phyloP scores from a whole-genome alignment of 2,113 vertebrate genomes.

The Bufo gargarizans region DNA sequence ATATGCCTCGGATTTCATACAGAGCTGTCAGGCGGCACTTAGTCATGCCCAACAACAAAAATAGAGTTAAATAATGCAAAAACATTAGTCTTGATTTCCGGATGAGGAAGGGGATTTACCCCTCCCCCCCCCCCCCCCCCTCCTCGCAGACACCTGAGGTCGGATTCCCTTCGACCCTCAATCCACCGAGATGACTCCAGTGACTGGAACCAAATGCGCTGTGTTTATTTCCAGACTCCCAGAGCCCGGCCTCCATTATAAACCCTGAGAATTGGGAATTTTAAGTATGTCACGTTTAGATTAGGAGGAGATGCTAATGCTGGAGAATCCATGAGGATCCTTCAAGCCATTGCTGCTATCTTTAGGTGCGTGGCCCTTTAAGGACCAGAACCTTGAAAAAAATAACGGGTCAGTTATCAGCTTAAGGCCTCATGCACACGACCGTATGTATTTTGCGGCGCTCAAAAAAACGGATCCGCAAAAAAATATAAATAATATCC shows the following conservation, averaged over 20 bases:
- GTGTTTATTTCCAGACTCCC: not conserved
- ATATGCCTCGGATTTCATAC: too few species aligned
- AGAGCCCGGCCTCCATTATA: conserved; percentile 2
- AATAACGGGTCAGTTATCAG: too few species aligned
- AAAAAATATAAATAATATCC: too few species aligned
- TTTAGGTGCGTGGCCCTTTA: too few species aligned
- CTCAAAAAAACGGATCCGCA: too few species aligned
- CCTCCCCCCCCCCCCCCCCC: not conserved
- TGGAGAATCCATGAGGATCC: not conserved
- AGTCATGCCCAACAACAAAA: too few species aligned
- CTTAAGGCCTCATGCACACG: too few species aligned
- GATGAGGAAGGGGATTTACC: not conserved
- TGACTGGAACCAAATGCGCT: conserved; percentile 6
- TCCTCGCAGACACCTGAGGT: not conserved
- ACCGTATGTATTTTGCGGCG: too few species aligned
- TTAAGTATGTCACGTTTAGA: conserved; percentile 12
- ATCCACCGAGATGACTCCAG: not conserved
- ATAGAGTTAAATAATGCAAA: too few species aligned
- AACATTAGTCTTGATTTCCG: not conserved
- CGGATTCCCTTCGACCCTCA: not conserved
- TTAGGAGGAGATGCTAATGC: not conserved
- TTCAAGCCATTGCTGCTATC: too few species aligned
- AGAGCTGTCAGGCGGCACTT: too few species aligned
- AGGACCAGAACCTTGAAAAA: too few species aligned
- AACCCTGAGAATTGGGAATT: not conserved